Conservation (phyloP, 2,797 vertebrate species). For the Potorous gilbertii region DNA sequence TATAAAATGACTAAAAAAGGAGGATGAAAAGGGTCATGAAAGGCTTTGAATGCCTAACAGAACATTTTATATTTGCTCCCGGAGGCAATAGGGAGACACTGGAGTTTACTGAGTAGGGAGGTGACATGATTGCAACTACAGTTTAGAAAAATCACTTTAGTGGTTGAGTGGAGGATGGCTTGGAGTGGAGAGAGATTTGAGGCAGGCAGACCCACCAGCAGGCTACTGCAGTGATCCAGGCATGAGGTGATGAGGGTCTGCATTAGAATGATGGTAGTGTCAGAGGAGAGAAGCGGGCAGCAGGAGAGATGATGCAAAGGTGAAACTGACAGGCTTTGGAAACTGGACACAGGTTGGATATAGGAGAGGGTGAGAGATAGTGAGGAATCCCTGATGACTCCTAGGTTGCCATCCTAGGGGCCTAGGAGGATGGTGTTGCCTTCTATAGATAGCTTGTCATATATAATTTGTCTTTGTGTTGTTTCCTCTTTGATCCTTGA, state of each 20-base stretch:
- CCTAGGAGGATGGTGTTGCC: background rate
- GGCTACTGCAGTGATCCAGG: background rate
- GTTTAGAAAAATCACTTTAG: slow-evolving; percentile 14
- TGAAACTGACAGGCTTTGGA: background rate
- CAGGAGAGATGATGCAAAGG: background rate
- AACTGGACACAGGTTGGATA: background rate
- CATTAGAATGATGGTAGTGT: background rate
- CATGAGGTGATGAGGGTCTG: background rate
- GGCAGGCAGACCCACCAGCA: background rate
- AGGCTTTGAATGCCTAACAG: background rate
- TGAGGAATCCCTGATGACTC: background rate
- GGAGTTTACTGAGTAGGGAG: background rate
- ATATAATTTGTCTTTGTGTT: background rate
- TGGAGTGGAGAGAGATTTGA: background rate
- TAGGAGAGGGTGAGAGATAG: background rate
- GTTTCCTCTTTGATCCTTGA: background rate
- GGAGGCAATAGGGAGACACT: background rate
- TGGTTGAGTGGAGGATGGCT: background rate
- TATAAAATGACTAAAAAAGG: background rate
- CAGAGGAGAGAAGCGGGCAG: background rate
- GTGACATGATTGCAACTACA: too few species aligned
- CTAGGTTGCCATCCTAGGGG: background rate
- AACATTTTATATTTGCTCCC: background rate
- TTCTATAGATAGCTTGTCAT: background rate
- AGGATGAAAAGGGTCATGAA: background rate